phyloP scores from a whole-genome alignment of 2,797 vertebrate species.

The Sebastes dallii region DNA sequence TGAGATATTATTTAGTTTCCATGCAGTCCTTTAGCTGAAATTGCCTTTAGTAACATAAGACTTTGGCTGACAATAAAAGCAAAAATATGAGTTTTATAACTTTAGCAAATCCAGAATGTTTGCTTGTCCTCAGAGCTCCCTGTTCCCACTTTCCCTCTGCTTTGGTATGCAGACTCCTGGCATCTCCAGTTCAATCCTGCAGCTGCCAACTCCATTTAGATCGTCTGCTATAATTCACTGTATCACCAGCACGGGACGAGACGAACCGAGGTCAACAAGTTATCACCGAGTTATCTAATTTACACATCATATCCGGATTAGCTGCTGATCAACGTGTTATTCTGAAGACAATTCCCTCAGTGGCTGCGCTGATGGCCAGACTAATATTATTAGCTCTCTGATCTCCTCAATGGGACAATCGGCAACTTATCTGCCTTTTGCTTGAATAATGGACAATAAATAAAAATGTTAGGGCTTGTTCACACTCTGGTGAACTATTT shows the following conservation, averaged over 20 bases:
- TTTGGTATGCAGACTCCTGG: conserved; percentile 27
- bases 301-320: conserved; percentile 25
- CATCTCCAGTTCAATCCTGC: not conserved
- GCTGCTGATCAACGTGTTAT: not conserved
- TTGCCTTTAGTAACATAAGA: not conserved
- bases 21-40: not conserved
- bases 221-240: not conserved
- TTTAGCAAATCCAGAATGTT: not conserved
- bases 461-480: too few relatives aligned
- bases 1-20: not conserved
- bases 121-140: not conserved
- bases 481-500: not conserved
- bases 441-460: not conserved
- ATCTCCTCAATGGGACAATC: not conserved
- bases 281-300: conserved; percentile 29
- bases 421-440: not conserved
- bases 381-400: conserved; percentile 22
- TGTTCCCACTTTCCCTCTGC: not conserved
- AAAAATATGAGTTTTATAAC: not conserved
- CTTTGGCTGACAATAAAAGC: not conserved
- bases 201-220: not conserved
- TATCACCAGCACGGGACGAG: not conserved
- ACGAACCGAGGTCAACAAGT: conserved; percentile 15
- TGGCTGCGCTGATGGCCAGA: not conserved
- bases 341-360: conserved; percentile 21